phyloP scores from a whole-genome alignment of 1,140 invertebrate species.

The Pogonus chalceus region DNA sequence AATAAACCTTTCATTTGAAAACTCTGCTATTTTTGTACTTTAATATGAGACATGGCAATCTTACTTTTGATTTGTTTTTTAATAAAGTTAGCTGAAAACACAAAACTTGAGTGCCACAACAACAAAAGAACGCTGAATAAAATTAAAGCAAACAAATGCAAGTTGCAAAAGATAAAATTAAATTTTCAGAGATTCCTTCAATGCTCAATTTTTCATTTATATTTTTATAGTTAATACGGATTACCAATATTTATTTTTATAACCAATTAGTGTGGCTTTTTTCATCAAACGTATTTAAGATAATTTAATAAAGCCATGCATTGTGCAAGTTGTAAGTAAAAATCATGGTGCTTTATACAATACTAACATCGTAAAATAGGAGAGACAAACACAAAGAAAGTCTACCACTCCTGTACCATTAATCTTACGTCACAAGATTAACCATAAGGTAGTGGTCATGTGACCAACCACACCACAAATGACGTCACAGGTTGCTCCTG shows the following conservation, averaged over 20 bases:
- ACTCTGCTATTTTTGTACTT: background rate
- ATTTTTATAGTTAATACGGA: background rate
- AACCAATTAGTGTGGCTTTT: no score
- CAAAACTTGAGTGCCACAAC: background rate
- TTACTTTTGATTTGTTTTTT: constrained; percentile 5
- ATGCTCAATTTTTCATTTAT: background rate
- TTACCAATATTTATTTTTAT: background rate
- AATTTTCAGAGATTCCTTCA: background rate
- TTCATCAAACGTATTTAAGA: no score
- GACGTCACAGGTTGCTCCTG: no score
- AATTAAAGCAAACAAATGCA: background rate
- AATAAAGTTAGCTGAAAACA: background rate
- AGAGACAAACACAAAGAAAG: no score
- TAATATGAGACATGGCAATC: background rate
- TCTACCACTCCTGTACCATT: no score
- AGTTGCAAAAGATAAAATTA: background rate
- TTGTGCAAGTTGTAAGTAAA: background rate
- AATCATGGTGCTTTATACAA: background rate
- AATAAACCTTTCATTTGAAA: background rate
- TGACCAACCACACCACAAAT: no score
- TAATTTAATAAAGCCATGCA: background rate
- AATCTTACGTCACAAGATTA: no score
- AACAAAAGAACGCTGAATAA: background rate
- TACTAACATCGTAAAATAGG: no score
- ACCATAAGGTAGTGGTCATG: no score